These are phyloP conservation scores for Tipula confusa DNA, from an alignment of 2,888 invertebrate genomes.

Conservation along the genomic window DNA sequence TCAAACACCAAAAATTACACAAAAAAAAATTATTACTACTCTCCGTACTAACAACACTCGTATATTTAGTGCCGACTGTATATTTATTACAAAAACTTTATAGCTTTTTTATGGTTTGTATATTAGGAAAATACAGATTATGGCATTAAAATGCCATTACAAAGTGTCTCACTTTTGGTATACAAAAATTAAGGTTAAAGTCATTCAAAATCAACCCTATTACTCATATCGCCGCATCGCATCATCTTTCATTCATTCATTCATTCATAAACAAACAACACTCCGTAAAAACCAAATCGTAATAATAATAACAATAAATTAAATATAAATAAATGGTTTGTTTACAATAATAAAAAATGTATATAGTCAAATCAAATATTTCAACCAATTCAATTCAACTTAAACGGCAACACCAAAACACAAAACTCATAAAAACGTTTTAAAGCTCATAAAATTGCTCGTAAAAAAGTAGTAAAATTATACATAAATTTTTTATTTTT, in stretches of 20 bases:
- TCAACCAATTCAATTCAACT: conserved; percentile 25
- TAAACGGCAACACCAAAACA: not conserved
- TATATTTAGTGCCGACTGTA: not conserved
- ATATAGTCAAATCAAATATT: not conserved
- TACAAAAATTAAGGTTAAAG: not conserved
- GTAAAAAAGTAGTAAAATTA: conserved; percentile 31
- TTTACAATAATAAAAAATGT: not conserved
- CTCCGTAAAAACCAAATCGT: too few relatives aligned
- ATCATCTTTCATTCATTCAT: not conserved
- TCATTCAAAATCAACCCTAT: not conserved
- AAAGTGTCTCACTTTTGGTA: not conserved
- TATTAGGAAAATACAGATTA: conserved; percentile 20
- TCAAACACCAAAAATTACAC: not conserved
- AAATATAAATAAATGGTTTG: conserved; percentile 20
- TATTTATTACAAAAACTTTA: not conserved
- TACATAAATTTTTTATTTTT: not conserved
- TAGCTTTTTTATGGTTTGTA: not conserved
- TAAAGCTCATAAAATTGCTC: conserved; percentile 31
- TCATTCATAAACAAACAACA: not conserved
- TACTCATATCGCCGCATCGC: not conserved
- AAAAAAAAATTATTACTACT: not conserved
- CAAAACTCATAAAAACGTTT: conserved; percentile 28
- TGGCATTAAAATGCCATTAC: not conserved
- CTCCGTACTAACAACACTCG: not conserved
- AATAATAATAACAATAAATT: conserved; percentile 13